Base-by-base conservation (phyloP, 2,113 vertebrate species). In the Petaurus breviceps region DNA sequence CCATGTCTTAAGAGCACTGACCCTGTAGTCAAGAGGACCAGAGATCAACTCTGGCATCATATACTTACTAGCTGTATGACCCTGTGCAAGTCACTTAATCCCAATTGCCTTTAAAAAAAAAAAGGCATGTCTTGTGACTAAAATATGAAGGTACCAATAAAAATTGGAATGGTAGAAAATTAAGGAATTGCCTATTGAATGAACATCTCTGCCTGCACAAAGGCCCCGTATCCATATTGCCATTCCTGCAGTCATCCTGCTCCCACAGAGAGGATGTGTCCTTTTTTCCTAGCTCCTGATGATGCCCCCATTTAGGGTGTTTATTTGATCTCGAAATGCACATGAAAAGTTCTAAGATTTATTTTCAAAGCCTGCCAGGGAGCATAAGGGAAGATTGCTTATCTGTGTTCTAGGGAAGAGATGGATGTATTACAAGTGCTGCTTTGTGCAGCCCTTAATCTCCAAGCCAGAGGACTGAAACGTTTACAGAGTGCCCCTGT, bases 291-390 rank as follows among this genome's bases (percentile, higher is more conserved):
- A 0, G 51, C 9, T 53, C 9, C 19, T 0, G 5, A 50, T 52
- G 91, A 93, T 94, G 51, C 91, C 91, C 97, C 84, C 14, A 24
- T 53, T 90, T 16, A 46, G 77, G 77, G 49, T 84, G 92, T 84
- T 93, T 93, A 43, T 84, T 93, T 97, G 95, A 94, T 95, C 93
- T 97, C 92, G 95, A 96, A 94, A 50, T 0, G 0, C 10, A 0
- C 1, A 0, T 1, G n/a, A 3, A 26, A 3, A 52, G 91, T 5
- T 22, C 43, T 16, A 2, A 3, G 51, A 55, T 49, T 28, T 26
- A 7, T 31, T 22, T 24, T 46, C 37, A 25, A 91, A 95, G 2
- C 49, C 31, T 14, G 53, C 2, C 0, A n/a, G 46, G 10, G 90
- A 28, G 49, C 43, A 3, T 19, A 31, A 12, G 51, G 68, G 47